Evolutionary conservation across 1,140 invertebrate genomes (phyloP).

Genomic region (Bombus polaris): DNA sequence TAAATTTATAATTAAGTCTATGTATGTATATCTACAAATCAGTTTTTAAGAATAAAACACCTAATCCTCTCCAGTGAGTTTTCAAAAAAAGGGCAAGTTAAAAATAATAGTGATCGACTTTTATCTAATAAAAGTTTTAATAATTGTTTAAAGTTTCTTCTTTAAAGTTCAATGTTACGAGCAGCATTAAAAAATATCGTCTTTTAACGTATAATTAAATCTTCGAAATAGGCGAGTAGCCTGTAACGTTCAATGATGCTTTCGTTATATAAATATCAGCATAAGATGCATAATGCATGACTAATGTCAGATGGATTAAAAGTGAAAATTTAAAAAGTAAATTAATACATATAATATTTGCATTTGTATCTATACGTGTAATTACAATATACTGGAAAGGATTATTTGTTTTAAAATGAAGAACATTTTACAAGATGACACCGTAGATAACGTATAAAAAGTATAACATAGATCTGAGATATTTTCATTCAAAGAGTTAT

Average conservation of each 20-base stretch:
- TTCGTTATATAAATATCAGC: too few species aligned
- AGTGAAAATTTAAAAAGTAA: background rate
- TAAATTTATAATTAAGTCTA: constrained; percentile 36
- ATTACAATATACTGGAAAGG: background rate
- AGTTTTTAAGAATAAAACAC: background rate
- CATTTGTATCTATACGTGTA: background rate
- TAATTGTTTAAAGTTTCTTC: background rate
- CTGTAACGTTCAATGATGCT: too few species aligned
- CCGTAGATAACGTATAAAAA: background rate
- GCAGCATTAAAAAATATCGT: background rate
- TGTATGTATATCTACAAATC: constrained; percentile 25
- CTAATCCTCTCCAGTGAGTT: too few species aligned
- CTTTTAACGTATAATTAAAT: background rate
- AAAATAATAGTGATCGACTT: background rate
- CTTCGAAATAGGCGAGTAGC: too few species aligned
- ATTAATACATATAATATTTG: background rate
- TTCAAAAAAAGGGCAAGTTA: background rate
- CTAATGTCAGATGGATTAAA: background rate
- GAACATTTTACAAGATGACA: too few species aligned
- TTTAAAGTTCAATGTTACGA: background rate
- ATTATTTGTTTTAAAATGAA: background rate
- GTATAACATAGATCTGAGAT: background rate
- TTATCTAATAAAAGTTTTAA: background rate
- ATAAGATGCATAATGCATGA: background rate
- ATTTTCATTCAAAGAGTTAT: background rate